phyloP scores from a whole-genome alignment of 2,113 vertebrate genomes.

The Melanostigma gelatinosum region DNA sequence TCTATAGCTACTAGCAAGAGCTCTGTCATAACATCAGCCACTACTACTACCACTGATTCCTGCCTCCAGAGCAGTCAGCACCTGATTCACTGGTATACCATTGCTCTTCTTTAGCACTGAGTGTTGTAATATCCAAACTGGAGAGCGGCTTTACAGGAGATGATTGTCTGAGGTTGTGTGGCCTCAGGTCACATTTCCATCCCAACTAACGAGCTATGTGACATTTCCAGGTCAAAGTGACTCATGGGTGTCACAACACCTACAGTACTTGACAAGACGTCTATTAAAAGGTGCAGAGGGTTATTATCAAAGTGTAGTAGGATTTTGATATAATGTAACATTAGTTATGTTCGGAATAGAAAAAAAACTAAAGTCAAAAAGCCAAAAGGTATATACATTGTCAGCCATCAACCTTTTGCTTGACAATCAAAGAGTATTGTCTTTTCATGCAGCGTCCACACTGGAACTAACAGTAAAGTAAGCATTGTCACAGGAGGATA shows the following conservation, averaged over 20 bases:
- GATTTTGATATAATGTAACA: not conserved
- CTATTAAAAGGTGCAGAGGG: not conserved
- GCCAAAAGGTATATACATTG: not conserved
- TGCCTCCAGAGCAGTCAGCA: not conserved
- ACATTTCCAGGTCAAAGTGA: constrained; percentile 49
- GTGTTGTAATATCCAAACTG: not conserved
- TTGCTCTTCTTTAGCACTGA: not conserved
- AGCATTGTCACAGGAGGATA: constrained; percentile 29
- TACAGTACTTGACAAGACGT: not conserved
- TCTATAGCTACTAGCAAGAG: not conserved
- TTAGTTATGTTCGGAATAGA: not conserved
- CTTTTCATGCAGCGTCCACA: not conserved
- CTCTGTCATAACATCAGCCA: not conserved
- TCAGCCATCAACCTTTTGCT: not conserved
- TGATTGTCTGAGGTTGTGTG: constrained; percentile 7
- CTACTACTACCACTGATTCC: not conserved
- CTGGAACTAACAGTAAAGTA: constrained; percentile 11
- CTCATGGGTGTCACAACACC: not conserved
- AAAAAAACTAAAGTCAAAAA: not conserved
- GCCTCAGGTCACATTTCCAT: constrained; percentile 23
- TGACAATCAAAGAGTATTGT: not conserved
- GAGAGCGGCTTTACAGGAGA: not conserved
- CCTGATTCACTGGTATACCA: not conserved
- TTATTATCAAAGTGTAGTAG: not conserved
- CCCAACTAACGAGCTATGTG: constrained; percentile 11